Percentiles rank a stretch among this genome's conserved stretches.
phyloP scores from a whole-genome alignment of 2,888 invertebrate genomes.

The Phaonia tiefii region DNA sequence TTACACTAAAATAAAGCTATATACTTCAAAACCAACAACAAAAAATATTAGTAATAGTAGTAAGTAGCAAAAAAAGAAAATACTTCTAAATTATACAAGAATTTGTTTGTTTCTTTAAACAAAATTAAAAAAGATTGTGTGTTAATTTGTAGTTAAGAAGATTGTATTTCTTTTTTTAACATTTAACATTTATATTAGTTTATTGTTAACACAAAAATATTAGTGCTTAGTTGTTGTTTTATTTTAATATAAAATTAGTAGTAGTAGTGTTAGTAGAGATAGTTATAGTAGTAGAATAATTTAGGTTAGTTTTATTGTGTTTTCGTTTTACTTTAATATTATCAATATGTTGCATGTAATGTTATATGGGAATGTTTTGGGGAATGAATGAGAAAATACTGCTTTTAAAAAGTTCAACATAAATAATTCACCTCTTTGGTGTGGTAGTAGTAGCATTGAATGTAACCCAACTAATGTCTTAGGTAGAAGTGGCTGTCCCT shows the following conservation, averaged over 20 bases:
- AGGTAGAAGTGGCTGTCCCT: too few relatives aligned
- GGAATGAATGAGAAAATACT: neutral
- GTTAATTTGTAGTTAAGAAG: slow-evolving; percentile 62
- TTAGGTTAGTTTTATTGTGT: neutral
- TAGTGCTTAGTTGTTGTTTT: slow-evolving; percentile 40
- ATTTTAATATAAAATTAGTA: slow-evolving; percentile 3
- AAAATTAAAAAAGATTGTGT: slow-evolving; percentile 49
- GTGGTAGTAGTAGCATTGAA: too few relatives aligned
- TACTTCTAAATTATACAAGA: too few relatives aligned
- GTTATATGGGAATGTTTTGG: too few relatives aligned
- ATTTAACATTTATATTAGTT: slow-evolving; percentile 34
- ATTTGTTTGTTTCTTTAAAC: too few relatives aligned
- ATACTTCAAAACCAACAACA: too few relatives aligned
- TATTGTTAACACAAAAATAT: slow-evolving; percentile 12
- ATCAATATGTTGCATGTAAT: neutral
- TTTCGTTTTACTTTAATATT: neutral
- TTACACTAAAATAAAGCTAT: too few relatives aligned
- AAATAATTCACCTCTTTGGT: too few relatives aligned
- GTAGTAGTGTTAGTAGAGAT: slow-evolving; percentile 10
- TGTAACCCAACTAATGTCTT: too few relatives aligned
- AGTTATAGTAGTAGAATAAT: neutral
- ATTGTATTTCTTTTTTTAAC: slow-evolving; percentile 16
- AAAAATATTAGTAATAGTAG: too few relatives aligned
- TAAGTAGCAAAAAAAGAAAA: too few relatives aligned
- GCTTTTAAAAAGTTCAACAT: too few relatives aligned